Evolutionary conservation across 2,888 invertebrate species (phyloP).

Genomic region (Pandemis cinnamomeana): DNA sequence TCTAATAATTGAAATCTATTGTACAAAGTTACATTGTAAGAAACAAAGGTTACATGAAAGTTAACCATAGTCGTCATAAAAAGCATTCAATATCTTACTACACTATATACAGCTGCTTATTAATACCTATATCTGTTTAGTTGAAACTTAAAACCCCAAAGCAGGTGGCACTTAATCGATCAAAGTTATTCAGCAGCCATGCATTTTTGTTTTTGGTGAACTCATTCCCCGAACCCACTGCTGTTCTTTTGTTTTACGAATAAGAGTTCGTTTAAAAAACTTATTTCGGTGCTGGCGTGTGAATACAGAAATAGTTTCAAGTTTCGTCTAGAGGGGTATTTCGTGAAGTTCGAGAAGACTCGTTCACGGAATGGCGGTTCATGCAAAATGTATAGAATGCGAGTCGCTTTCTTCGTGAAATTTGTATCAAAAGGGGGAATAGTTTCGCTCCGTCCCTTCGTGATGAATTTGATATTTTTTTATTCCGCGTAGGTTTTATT

Average conservation of each 20-base stretch:
- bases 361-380: conserved; percentile 58
- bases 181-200: not conserved
- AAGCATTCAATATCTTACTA: not conserved
- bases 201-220: not conserved
- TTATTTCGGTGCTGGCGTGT: conserved; percentile 24
- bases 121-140: not conserved
- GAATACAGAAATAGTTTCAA: conserved; percentile 61
- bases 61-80: not conserved
- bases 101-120: not conserved
- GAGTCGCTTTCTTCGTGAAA: conserved; percentile 58
- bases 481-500: conserved; percentile 17
- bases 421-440: conserved; percentile 60
- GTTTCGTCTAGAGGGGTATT: conserved; percentile 54
- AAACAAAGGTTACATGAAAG: conserved; percentile 5
- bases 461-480: conserved; percentile 63
- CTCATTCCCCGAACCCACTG: not conserved
- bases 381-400: conserved; percentile 77
- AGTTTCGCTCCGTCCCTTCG: conserved; percentile 56
- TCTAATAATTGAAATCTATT: conserved; percentile 32
- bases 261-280: conserved; percentile 33
- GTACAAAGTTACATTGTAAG: conserved; percentile 25
- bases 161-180: not conserved
- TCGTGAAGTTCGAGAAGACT: conserved; percentile 53
- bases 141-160: not conserved
- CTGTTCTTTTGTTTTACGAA: conserved; percentile 33